Base-by-base conservation (phyloP, 1,140 invertebrate genomes). In the Ephestia elutella region DNA sequence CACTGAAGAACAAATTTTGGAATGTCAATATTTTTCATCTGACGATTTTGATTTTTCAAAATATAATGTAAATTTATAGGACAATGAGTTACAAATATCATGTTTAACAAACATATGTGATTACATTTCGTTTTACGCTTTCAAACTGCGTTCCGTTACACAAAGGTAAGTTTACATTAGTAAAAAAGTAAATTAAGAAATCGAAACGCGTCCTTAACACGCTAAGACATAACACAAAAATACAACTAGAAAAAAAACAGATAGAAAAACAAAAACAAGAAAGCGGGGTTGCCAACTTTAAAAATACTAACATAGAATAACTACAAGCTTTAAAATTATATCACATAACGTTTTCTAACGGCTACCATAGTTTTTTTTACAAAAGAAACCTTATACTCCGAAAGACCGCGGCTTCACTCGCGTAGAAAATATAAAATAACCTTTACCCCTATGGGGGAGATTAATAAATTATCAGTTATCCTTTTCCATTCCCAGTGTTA, bases 291-390 rank as follows among this genome's bases (percentile, higher is more conserved):
- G 21, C 48, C 48, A 56, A n/a, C 51, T 35, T 57, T 11, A 30
- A 59, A 63, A 65, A 61, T 58, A 65, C 53, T 60, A 49, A 62
- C 56, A 51, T 50, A 56, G 35, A 53, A 56, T 19, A 51, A 62
- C 61, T 53, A 18, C 21, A 54, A 44, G 58, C 55, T 28, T 60
- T 66, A 66, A 66, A 63, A 62, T 60, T 63, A 66, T 66, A 66
- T 66, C 65, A 66, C 65, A 66, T 60, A 60, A 63, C 1, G 30
- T 25, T 49, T 35, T 17, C 62, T 64, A 64, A 59, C 15, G 32
- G 35, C 61, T 63, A n/a, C n/a, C n/a, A 62, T 57, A 57, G 19
- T 57, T 15, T n/a, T 7, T 28, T 54, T 57, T 57, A 63, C 51
- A 54, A 55, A 59, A 53, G 30, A 63, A 50, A 44, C 44, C 32